Evolutionary conservation across 2,113 vertebrate genomes (phyloP).

Genomic region (Tonatia bakeri): DNA sequence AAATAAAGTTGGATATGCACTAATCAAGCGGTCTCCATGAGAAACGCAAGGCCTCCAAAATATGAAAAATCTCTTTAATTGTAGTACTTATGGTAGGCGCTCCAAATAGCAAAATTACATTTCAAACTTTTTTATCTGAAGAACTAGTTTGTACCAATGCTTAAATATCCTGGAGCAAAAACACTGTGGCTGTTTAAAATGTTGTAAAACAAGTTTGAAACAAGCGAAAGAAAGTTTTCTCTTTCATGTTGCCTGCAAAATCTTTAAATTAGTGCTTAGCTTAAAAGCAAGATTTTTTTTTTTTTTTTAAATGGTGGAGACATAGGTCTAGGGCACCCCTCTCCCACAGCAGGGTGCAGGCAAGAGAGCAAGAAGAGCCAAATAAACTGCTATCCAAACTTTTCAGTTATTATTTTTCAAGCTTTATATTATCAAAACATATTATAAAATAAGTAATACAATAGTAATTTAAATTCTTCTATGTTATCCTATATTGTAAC

Average conservation of each 20-base stretch:
- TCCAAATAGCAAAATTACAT: constrained; percentile 69
- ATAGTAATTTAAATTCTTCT: neutral
- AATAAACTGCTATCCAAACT: neutral
- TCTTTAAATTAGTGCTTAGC: constrained; percentile 2
- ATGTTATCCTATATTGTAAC: neutral
- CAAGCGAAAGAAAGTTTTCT: constrained; percentile 34
- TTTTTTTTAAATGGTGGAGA: neutral
- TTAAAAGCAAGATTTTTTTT: neutral
- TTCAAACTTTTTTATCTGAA: constrained; percentile 64
- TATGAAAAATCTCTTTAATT: constrained; percentile 64
- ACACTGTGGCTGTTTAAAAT: constrained; percentile 57
- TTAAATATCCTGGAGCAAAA: constrained; percentile 69
- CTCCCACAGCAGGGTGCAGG: neutral
- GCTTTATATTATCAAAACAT: neutral
- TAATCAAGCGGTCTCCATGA: constrained; percentile 72
- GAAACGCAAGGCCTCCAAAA: constrained; percentile 61
- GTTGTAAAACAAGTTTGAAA: constrained; percentile 61
- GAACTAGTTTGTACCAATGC: constrained; percentile 60
- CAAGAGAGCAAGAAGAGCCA: neutral
- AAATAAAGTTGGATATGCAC: constrained; percentile 68
- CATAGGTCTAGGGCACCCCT: neutral
- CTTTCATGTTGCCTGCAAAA: constrained; percentile 34
- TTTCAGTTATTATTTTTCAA: neutral
- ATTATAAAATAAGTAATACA: neutral
- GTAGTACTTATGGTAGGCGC: constrained; percentile 59